A percentile compares a stretch with the other conserved stretches of the same genome.
Conservation (phyloP, 2,797 vertebrate species). For the Momotus momota region DNA sequence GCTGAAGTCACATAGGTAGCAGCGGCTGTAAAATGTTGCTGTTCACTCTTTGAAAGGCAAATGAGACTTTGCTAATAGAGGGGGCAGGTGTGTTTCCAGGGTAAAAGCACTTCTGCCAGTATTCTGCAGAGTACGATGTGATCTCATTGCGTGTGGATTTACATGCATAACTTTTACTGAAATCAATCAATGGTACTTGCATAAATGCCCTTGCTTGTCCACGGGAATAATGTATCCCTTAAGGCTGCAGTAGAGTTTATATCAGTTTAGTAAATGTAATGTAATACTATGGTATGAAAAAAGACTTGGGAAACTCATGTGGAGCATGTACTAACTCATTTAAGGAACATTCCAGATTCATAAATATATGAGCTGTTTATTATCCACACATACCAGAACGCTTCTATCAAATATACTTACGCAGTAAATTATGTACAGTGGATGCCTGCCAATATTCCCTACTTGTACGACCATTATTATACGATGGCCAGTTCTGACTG, state of each 20-base stretch:
- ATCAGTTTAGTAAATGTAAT: conserved; percentile 27
- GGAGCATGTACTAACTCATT: conserved; percentile 43
- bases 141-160: not conserved
- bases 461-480: not conserved
- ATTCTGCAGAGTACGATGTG: not conserved
- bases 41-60: conserved; percentile 6
- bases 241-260: conserved; percentile 17
- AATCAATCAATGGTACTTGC: not conserved
- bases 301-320: not conserved
- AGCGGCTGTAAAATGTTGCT: not conserved
- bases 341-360: conserved; percentile 45
- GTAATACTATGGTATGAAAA: not conserved
- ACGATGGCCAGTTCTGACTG: not conserved
- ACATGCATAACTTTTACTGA: not conserved
- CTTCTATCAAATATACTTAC: conserved; percentile 34
- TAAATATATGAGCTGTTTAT: conserved; percentile 26
- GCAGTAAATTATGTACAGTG: not conserved
- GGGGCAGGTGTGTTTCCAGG: conserved; percentile 3
- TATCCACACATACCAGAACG: conserved; percentile 32
- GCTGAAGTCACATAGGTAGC: not conserved
- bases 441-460: conserved; percentile 5
- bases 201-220: conserved; percentile 1
- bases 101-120: not conserved
- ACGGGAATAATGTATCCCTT: conserved; percentile 4
- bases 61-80: not conserved